Conservation (phyloP, 2,888 invertebrate species). For the Clusia tigrina region DNA sequence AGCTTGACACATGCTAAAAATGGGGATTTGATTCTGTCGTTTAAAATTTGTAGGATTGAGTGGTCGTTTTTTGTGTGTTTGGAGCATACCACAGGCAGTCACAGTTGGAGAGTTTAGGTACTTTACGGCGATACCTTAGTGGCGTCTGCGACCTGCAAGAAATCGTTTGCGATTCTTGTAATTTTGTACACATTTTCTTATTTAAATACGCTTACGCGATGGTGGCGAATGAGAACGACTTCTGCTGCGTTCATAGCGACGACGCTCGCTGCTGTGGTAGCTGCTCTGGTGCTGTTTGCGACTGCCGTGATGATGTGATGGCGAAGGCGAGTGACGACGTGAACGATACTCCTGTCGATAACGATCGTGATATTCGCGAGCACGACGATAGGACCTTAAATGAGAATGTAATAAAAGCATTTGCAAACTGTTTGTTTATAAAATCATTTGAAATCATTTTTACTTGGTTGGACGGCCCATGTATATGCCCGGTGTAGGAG, state of each 20-base stretch:
- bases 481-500: slow-evolving; percentile 96
- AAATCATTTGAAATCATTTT: background rate
- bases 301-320: slow-evolving; percentile 31
- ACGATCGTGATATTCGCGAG: slow-evolving; percentile 41
- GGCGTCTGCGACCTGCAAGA: too few species aligned
- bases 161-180: background rate
- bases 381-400: slow-evolving; percentile 35
- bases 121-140: too few species aligned
- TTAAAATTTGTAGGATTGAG: too few species aligned
- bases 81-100: too few species aligned
- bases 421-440: slow-evolving; percentile 15
- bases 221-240: slow-evolving; percentile 52
- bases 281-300: too few species aligned
- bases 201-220: slow-evolving; percentile 44
- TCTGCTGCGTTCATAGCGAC: slow-evolving; percentile 49
- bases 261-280: slow-evolving; percentile 32
- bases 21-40: too few species aligned
- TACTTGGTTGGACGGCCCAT: slow-evolving; percentile 87
- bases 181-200: background rate
- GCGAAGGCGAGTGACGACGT: slow-evolving; percentile 44
- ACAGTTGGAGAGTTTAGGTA: too few species aligned
- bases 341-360: slow-evolving; percentile 42
- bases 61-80: too few species aligned
- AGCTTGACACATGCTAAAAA: too few species aligned
- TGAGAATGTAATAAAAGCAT: slow-evolving; percentile 6